A percentile compares a stretch with the other conserved stretches of the same genome.
Conservation (phyloP, 2,888 invertebrate genomes). For the Cephus pygmeus region DNA sequence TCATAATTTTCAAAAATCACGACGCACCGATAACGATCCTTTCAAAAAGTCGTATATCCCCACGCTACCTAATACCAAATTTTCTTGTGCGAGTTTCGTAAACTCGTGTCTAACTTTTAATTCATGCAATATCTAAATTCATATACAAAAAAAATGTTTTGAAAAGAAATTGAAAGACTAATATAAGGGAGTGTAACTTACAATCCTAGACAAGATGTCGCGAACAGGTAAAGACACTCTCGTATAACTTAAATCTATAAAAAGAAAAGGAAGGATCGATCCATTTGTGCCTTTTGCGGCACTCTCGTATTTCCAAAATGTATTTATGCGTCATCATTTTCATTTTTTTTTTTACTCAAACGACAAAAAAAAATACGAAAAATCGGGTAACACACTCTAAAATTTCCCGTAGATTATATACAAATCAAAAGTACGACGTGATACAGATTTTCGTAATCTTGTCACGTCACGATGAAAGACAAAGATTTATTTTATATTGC, state of each 20-base stretch:
- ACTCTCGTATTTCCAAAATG: not conserved
- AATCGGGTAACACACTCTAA: not conserved
- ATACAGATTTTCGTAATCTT: not conserved
- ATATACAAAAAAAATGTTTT: not conserved
- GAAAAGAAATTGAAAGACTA: not conserved
- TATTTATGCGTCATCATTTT: not conserved
- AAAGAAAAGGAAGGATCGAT: not conserved
- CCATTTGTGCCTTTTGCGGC: not conserved
- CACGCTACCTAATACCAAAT: not conserved
- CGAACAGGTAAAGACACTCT: not conserved
- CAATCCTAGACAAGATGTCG: not conserved
- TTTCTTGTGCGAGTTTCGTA: not conserved
- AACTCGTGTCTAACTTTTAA: not conserved
- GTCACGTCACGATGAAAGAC: not conserved
- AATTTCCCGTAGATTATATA: not conserved
- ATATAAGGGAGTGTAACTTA: not conserved
- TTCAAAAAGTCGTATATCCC: not conserved
- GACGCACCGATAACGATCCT: not conserved
- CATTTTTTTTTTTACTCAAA: not conserved
- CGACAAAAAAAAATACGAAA: not conserved
- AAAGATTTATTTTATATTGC: not conserved
- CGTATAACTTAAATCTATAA: not conserved
- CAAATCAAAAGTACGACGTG: not conserved
- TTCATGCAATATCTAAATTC: not conserved
- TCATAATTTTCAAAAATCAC: not conserved